A percentile compares a stretch with the other conserved stretches of the same genome.
phyloP scores from a whole-genome alignment of 1,140 invertebrate genomes.

The Lasioglossum albipes region DNA sequence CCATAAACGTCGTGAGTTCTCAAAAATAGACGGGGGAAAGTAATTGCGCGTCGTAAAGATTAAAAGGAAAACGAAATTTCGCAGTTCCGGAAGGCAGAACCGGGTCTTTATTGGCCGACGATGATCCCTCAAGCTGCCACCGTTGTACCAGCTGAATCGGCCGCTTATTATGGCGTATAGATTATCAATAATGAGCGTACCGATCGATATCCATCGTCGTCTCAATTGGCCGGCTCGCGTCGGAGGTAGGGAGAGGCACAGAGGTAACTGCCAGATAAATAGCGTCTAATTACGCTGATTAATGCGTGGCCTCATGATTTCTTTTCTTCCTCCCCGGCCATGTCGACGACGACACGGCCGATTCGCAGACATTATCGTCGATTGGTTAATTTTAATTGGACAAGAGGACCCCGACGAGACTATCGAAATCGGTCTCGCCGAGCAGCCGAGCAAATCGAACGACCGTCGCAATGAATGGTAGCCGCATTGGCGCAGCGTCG shows the following conservation, averaged over 20 bases:
- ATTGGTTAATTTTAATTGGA: constrained; percentile 56
- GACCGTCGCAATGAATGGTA: constrained; percentile 12
- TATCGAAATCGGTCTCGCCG: constrained; percentile 6
- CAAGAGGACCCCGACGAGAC: background rate
- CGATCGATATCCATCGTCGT: constrained; percentile 63
- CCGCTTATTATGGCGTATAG: constrained; percentile 76
- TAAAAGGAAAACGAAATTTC: background rate
- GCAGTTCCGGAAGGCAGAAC: background rate
- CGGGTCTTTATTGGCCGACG: constrained; percentile 12
- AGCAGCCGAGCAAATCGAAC: background rate
- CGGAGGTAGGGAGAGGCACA: background rate
- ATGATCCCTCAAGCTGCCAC: constrained; percentile 75
- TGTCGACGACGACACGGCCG: constrained; percentile 35
- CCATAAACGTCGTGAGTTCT: too few species aligned
- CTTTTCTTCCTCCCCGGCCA: constrained; percentile 44
- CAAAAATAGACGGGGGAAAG: too few species aligned
- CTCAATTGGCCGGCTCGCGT: background rate
- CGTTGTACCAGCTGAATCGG: constrained; percentile 53
- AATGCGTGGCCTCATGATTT: constrained; percentile 69
- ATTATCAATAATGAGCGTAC: constrained; percentile 78
- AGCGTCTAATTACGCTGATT: constrained; percentile 77
- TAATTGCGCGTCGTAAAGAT: too few species aligned
- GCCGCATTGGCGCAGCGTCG: background rate
- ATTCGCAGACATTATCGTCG: constrained; percentile 38
- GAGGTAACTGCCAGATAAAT: constrained; percentile 69